Base-by-base conservation (phyloP, 37 sponge, comb jelly and placozoan genomes). In the Chondrosia reniformis region DNA sequence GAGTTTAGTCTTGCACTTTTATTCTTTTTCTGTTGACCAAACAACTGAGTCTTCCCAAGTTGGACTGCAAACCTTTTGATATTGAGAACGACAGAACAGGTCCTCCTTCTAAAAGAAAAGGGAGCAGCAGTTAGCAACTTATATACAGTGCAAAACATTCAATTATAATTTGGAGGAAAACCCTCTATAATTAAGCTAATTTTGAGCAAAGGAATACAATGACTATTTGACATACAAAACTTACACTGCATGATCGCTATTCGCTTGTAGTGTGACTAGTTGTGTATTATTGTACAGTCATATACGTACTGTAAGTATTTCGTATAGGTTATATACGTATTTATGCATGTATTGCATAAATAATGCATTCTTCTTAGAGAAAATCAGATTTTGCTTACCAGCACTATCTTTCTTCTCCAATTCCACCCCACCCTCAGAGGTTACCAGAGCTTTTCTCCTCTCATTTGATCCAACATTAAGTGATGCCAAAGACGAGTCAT, bases 41-140 rank as follows among this genome's bases (percentile, higher is more conserved):
- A n/a, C n/a, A n/a, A n/a, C n/a, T n/a, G n/a, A n/a, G n/a, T n/a
- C n/a, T n/a, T n/a, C n/a, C n/a, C n/a, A n/a, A n/a, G n/a, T n/a
- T n/a, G n/a, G n/a, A n/a, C 4, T 39, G 72, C 3, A 89, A 25
- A 30, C 89, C 89, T 24, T 34, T 52, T 1, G 77, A 61, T 45
- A 89, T 71, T 42, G 81, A 81, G 55, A 78, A 89, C 54, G 89
- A 84, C 33, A 89, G 81, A 36, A 81, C 46, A 12, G 85, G 85
- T 9, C 81, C 85, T 31, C 28, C 76, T n/a, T 83, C 83, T 75
- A 54, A 34, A 46, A 25, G 42, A 46, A 63, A n/a, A 27, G 74
- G 0, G 33, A 32, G 17, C 9, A 33, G 33, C 27, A 56, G 6
- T 28, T 2, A 56, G 7, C n/a, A n/a, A n/a, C n/a, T n/a, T n/a